phyloP scores from a whole-genome alignment of 1,140 invertebrate genomes.

The Lepidurus arcticus region DNA sequence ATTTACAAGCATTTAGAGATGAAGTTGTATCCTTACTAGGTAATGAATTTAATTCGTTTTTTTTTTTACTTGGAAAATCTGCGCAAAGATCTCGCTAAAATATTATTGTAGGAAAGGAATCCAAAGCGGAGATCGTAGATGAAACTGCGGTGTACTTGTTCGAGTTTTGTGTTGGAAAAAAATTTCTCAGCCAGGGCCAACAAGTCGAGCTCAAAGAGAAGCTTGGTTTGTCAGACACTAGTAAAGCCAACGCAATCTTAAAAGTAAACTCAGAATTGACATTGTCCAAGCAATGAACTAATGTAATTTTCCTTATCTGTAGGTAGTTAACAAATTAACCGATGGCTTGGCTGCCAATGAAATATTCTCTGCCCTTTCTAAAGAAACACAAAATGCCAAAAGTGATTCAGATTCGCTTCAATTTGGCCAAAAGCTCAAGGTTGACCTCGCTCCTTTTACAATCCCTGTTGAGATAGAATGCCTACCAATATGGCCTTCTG shows the following conservation, averaged over 20 bases:
- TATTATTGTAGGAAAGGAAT: constrained; percentile 45
- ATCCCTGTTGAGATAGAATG: constrained; percentile 23
- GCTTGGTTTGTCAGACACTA: constrained; percentile 49
- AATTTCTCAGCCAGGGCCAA: constrained; percentile 53
- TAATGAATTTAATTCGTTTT: constrained; percentile 31
- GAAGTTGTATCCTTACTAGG: constrained; percentile 24
- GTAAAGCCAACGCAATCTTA: constrained; percentile 51
- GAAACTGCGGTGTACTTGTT: constrained; percentile 57
- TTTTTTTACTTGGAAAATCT: constrained; percentile 36
- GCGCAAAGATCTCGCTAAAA: not conserved
- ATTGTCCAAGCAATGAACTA: not conserved
- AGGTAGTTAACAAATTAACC: not conserved
- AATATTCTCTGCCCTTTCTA: not conserved
- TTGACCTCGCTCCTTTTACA: not conserved
- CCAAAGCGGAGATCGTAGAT: constrained; percentile 53
- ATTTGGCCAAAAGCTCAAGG: constrained; percentile 6
- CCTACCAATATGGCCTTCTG: not conserved
- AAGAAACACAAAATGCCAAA: not conserved
- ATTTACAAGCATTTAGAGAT: constrained; percentile 1
- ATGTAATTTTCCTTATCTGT: not conserved
- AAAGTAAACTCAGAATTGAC: constrained; percentile 42
- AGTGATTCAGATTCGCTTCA: not conserved
- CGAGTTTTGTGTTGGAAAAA: constrained; percentile 55
- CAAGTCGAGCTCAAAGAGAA: constrained; percentile 50
- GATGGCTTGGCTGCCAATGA: constrained; percentile 11